These are phyloP conservation scores for Syrrhaptes paradoxus DNA, from an alignment of 2,113 vertebrate genomes.

Conservation along the genomic window DNA sequence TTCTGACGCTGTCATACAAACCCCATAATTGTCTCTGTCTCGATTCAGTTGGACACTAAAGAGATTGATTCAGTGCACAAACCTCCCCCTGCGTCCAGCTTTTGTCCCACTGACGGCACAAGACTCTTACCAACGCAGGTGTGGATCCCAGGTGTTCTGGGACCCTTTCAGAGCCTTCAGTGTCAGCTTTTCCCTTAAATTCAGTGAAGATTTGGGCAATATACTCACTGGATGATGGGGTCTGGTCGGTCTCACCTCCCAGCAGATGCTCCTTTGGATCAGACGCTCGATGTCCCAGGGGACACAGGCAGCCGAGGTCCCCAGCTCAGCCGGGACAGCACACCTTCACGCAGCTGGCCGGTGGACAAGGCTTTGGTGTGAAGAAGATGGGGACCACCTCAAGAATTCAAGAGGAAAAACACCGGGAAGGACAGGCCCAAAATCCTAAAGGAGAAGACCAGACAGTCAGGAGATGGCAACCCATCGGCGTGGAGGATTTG, in stretches of 20 bases:
- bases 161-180: neutral
- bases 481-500: accelerated
- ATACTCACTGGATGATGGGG: no score
- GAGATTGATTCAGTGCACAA: neutral
- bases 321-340: neutral
- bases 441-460: neutral
- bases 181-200: neutral
- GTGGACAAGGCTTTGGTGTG: neutral
- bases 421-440: neutral
- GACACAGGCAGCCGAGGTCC: neutral
- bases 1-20: neutral
- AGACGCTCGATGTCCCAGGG: neutral
- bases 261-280: neutral
- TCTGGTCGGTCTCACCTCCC: neutral
- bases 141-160: neutral
- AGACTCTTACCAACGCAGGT: neutral
- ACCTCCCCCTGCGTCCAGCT: neutral
- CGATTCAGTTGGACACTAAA: neutral
- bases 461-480: neutral
- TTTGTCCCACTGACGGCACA: neutral
- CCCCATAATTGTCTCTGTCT: neutral
- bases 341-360: accelerated
- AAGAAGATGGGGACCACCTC: neutral
- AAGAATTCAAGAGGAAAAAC: neutral
- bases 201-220: neutral